Percentiles rank a stretch among this genome's conserved stretches.
Conservation (phyloP, 1,140 invertebrate genomes). For the Dreissena polymorpha region DNA sequence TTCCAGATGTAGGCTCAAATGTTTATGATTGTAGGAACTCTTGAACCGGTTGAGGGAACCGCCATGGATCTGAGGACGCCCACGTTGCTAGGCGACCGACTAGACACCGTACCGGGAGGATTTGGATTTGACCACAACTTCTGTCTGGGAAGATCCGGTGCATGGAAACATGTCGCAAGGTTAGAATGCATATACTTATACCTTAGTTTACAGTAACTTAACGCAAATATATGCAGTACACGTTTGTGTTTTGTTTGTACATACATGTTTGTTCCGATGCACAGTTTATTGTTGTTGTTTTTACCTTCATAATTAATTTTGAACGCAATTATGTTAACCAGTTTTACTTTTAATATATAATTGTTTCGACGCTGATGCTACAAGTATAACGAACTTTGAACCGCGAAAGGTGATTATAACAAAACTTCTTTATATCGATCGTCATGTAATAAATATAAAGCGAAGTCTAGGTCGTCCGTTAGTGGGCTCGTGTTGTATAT, state of each 20-base stretch:
- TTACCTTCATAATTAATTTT: not conserved
- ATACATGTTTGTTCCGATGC: not conserved
- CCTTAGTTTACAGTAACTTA: not conserved
- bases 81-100: slow-evolving; percentile 79
- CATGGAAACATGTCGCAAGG: slow-evolving; percentile 70
- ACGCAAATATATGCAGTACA: not conserved
- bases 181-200: slow-evolving; percentile 49
- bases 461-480: no score
- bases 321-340: not conserved
- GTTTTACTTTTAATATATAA: no score
- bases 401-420: no score
- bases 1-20: no score
- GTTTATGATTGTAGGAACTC: slow-evolving; percentile 73
- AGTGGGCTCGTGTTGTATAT: no score
- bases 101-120: slow-evolving; percentile 66
- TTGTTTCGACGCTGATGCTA: no score
- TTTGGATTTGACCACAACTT: slow-evolving; percentile 90
- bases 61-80: slow-evolving; percentile 86
- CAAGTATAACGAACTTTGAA: no score
- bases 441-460: no score
- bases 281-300: not conserved
- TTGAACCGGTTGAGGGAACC: slow-evolving; percentile 84
- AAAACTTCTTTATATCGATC: no score
- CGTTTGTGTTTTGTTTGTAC: not conserved
- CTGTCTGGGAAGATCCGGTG: slow-evolving; percentile 80